Percentiles rank a stretch among this genome's conserved stretches.
These are phyloP conservation scores for Callosobruchus maculatus DNA, from an alignment of 2,888 invertebrate species.

Conservation along the genomic window DNA sequence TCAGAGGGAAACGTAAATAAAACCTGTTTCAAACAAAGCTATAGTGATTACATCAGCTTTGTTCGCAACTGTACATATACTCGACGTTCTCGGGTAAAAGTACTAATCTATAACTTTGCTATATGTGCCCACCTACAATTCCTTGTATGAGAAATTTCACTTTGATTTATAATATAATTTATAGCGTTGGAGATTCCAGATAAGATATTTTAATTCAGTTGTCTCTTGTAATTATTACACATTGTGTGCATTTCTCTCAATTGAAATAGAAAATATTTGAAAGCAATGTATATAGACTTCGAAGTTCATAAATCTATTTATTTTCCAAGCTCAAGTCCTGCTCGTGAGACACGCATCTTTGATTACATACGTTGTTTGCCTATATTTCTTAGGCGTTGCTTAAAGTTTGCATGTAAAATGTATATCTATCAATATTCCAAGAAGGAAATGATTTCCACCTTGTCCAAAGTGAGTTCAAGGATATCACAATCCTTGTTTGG, in stretches of 20 bases:
- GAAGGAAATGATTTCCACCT: no score
- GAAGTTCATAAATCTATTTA: not conserved
- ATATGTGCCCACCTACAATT: not conserved
- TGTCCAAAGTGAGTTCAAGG: no score
- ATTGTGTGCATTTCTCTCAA: not conserved
- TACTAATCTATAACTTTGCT: not conserved
- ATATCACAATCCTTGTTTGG: no score
- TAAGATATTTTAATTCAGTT: not conserved
- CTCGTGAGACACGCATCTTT: not conserved
- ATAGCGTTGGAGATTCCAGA: not conserved
- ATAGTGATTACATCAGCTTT: no score
- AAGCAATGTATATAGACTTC: not conserved
- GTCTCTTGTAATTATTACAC: not conserved
- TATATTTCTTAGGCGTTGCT: no score
- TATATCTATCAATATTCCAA: no score
- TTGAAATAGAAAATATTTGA: not conserved
- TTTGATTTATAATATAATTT: not conserved
- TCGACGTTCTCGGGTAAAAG: not conserved
- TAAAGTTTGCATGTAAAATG: no score
- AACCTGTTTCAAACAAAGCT: no score
- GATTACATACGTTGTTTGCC: no score
- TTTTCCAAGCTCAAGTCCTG: not conserved
- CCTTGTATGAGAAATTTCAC: not conserved
- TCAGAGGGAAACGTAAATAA: no score
- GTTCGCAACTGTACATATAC: no score